Evolutionary conservation across 1,140 invertebrate species (phyloP).

Genomic region (Zaprionus taronus): DNA sequence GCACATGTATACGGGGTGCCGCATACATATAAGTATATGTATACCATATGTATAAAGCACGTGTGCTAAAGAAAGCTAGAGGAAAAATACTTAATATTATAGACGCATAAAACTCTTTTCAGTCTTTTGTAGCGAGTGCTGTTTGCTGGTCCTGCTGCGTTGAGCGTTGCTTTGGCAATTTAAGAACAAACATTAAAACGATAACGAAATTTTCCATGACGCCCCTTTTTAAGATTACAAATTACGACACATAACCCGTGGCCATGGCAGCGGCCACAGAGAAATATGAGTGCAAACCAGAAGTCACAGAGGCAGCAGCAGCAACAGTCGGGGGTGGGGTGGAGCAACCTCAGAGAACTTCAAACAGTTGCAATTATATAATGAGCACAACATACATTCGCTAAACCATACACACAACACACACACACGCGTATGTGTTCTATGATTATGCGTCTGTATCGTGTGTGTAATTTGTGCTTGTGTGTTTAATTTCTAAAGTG

Average conservation of each 20-base stretch:
- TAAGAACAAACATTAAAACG: slow-evolving; percentile 74
- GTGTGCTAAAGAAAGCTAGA: slow-evolving; percentile 17
- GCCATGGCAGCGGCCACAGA: slow-evolving; percentile 40
- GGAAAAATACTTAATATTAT: slow-evolving; percentile 61
- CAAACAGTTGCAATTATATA: slow-evolving; percentile 79
- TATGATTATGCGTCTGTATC: slow-evolving; percentile 18
- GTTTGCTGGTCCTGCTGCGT: slow-evolving; percentile 9
- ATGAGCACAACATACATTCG: slow-evolving; percentile 57
- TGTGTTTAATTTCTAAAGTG: slow-evolving; percentile 35
- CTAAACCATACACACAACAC: slow-evolving; percentile 39
- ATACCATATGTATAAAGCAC: slow-evolving; percentile 17
- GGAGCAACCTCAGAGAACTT: slow-evolving; percentile 53
- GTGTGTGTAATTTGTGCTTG: slow-evolving; percentile 9
- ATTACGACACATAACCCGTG: slow-evolving; percentile 72
- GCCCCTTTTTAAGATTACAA: slow-evolving; percentile 64
- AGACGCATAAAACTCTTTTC: slow-evolving; percentile 64
- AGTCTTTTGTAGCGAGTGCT: slow-evolving; percentile 45
- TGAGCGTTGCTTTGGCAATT: slow-evolving; percentile 65
- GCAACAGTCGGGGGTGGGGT: neutral
- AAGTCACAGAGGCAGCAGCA: slow-evolving; percentile 12
- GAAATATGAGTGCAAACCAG: slow-evolving; percentile 18
- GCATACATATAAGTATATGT: slow-evolving; percentile 11
- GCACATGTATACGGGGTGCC: slow-evolving; percentile 8
- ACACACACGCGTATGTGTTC: slow-evolving; percentile 21
- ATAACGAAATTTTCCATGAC: slow-evolving; percentile 73